Evolutionary conservation across 2,888 invertebrate genomes (phyloP), one percentile per base, ranked within the genome.

Genomic region (Acanthacorydalis orientalis): DNA sequence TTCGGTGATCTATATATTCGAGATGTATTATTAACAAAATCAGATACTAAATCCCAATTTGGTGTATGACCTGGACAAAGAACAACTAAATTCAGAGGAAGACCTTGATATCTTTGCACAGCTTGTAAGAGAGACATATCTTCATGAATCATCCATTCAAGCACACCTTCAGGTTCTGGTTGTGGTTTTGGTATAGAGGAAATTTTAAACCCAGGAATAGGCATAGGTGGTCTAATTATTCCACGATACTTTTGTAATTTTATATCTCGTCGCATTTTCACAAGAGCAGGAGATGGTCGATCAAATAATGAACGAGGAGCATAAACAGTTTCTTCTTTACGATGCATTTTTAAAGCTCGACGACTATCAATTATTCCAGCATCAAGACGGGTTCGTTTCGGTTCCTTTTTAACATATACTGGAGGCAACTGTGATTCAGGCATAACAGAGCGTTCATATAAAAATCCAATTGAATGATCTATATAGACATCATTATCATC

Each of bases 21-120:
- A 43, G 89, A 85, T n/a, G 78, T 79, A 51, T 83, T 79, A 65
- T 85, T 92, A 1, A 96, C 92, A 56, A 86, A 77, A 61, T 93
- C 92, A 16, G 92, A 81, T 8, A 89, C 88, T 61, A 93, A 76
- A 63, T 97, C 95, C 96, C 96, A 97, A 70, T 97, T 97, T 41
- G 91, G 85, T 31, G 83, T 83, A 60, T 89, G 91, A 0, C 83
- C 89, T 0, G 84, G 87, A 51, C 83, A 83, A 50, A 81, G 69
- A 49, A 81, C 77, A 64, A 82, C 75, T 53, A 83, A 73, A 68
- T 81, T 86, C 49, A 86, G 62, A 0, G 85, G 84, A 46, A 90
- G 63, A 31, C 84, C 82, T 65, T 83, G 83, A 51, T 75, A 69
- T 57, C 77, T 73, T 53, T 83, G 81, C 43, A 84, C 71, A 1